phyloP scores from a whole-genome alignment of 2,797 vertebrate genomes.

The Pagetopsis macropterus region DNA sequence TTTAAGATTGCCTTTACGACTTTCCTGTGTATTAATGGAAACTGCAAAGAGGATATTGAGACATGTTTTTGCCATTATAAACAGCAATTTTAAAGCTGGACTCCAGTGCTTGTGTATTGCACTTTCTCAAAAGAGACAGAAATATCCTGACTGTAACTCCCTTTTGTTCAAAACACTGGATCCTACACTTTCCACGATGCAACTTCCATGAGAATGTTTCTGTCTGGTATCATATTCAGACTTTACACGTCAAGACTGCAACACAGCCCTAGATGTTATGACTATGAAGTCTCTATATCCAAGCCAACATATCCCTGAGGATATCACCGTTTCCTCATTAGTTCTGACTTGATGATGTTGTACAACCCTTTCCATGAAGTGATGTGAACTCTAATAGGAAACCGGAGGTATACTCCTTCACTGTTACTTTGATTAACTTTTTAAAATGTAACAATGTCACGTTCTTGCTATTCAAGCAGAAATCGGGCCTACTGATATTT shows the following conservation, averaged over 20 bases:
- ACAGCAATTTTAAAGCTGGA: neutral
- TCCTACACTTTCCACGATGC: slow-evolving; percentile 7
- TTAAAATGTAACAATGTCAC: neutral
- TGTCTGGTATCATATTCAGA: neutral
- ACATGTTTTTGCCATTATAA: too few relatives aligned
- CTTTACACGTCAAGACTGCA: neutral
- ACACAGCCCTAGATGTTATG: neutral
- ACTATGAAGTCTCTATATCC: neutral
- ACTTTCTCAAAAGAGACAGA: neutral
- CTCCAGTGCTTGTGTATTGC: neutral
- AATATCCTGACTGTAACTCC: neutral
- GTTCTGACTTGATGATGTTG: neutral
- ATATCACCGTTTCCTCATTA: neutral
- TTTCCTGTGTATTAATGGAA: too few relatives aligned
- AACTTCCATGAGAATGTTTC: neutral
- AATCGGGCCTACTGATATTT: neutral
- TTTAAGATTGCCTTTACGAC: too few relatives aligned
- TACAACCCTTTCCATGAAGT: neutral
- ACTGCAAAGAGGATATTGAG: too few relatives aligned
- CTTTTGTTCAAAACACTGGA: neutral
- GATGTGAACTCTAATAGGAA: neutral
- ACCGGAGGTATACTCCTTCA: neutral
- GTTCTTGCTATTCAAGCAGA: neutral
- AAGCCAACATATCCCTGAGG: neutral
- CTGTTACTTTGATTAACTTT: neutral